Percentiles rank a stretch among this genome's conserved stretches.
phyloP scores from a whole-genome alignment of 1,140 invertebrate species.

The Leptinotarsa undecemlineata region DNA sequence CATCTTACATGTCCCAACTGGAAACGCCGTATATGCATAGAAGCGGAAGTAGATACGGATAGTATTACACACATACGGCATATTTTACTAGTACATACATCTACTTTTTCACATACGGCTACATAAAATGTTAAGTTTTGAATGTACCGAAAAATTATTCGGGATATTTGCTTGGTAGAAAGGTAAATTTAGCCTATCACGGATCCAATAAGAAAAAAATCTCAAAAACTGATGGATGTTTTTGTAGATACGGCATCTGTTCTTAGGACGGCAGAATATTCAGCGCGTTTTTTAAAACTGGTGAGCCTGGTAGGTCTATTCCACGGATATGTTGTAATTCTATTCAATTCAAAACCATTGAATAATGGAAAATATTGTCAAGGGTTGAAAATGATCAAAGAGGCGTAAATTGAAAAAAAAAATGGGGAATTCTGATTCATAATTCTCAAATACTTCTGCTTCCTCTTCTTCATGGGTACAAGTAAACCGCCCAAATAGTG shows the following conservation, averaged over 20 bases:
- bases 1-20: neutral
- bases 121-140: neutral
- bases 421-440: no score
- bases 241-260: neutral
- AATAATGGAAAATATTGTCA: no score
- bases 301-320: no score
- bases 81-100: neutral
- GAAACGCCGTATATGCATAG: neutral
- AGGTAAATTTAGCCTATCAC: neutral
- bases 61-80: neutral
- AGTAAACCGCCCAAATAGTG: no score
- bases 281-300: no score
- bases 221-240: neutral
- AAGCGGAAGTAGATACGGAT: neutral
- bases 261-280: neutral
- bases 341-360: no score
- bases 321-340: no score
- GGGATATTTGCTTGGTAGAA: neutral
- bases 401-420: no score
- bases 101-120: neutral
- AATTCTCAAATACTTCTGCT: no score
- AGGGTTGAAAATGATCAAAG: no score
- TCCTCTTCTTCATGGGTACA: no score
- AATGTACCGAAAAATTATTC: neutral
- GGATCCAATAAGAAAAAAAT: neutral